Percentiles rank a stretch among this genome's conserved stretches.
These are phyloP conservation scores for Andricus curvator DNA, from an alignment of 2,888 invertebrate genomes.

Conservation along the genomic window DNA sequence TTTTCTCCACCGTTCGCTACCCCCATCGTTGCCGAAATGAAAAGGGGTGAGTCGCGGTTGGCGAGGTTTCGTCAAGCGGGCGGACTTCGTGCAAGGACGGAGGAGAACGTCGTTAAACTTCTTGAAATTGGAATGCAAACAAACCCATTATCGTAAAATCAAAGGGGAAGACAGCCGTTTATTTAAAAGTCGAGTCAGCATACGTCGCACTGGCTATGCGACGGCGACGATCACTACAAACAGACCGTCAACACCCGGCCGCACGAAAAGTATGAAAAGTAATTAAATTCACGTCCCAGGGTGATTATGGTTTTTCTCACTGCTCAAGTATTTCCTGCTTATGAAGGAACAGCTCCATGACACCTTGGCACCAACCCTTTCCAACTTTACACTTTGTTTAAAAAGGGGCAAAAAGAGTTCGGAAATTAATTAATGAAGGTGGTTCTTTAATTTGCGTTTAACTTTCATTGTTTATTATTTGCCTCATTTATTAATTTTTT, in stretches of 20 bases:
- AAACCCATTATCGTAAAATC: conserved; percentile 74
- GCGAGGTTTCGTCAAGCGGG: conserved; percentile 37
- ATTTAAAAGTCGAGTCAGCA: conserved; percentile 66
- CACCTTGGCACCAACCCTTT: conserved; percentile 8
- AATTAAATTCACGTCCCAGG: conserved; percentile 71
- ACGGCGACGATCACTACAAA: conserved; percentile 60
- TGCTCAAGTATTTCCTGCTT: conserved; percentile 37
- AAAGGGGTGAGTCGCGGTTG: conserved; percentile 28
- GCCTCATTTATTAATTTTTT: not conserved
- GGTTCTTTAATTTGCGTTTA: not conserved
- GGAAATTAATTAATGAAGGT: not conserved
- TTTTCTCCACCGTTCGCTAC: conserved; percentile 6
- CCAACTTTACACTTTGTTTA: not conserved
- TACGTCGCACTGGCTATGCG: conserved; percentile 57
- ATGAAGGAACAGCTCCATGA: conserved; percentile 5
- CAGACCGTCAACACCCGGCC: conserved; percentile 67
- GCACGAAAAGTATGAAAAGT: conserved; percentile 74
- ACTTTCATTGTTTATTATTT: not conserved
- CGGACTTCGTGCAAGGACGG: conserved; percentile 46
- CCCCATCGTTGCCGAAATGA: conserved; percentile 1
- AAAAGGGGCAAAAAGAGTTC: not conserved
- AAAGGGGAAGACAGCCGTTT: conserved; percentile 71
- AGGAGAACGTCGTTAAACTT: conserved; percentile 67
- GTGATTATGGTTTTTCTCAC: conserved; percentile 26
- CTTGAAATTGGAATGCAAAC: conserved; percentile 74